Evolutionary conservation across 2,797 vertebrate genomes (phyloP).

Genomic region (Anisognathus igniventris): DNA sequence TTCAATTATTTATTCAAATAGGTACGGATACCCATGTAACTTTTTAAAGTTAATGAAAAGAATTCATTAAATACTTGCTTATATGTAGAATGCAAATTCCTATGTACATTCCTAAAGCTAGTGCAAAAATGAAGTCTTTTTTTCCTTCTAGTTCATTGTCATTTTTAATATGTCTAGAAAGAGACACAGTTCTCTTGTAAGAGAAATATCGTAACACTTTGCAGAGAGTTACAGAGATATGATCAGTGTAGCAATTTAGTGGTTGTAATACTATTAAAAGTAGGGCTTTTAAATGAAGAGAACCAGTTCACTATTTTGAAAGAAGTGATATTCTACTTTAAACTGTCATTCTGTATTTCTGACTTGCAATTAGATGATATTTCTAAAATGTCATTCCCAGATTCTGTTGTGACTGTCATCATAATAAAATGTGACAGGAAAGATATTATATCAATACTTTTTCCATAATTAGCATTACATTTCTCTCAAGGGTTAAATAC

Average conservation of each 20-base stretch:
- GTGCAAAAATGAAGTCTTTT: neutral
- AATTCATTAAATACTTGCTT: neutral
- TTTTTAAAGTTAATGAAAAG: neutral
- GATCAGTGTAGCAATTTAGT: conserved; percentile 43
- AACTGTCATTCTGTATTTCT: conserved; percentile 76
- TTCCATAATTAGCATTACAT: conserved; percentile 90
- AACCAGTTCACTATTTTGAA: conserved; percentile 66
- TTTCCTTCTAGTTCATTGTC: neutral
- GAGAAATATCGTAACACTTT: neutral
- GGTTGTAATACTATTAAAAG: conserved; percentile 60
- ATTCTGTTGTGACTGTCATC: conserved; percentile 72
- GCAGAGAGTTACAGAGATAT: conserved; percentile 8
- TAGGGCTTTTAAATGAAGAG: conserved; percentile 62
- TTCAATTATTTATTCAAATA: neutral
- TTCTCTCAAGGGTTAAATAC: conserved; percentile 83
- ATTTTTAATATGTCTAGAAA: neutral
- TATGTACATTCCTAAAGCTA: neutral
- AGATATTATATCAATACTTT: conserved; percentile 91
- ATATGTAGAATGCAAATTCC: neutral
- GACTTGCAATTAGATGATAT: conserved; percentile 75
- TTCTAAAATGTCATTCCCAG: conserved; percentile 74
- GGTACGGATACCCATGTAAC: neutral
- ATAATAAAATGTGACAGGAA: conserved; percentile 89
- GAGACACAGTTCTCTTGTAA: neutral
- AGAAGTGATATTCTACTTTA: conserved; percentile 72